These are phyloP conservation scores for Danio kyathit DNA, from an alignment of 2,797 vertebrate species.

Conservation along the genomic window DNA sequence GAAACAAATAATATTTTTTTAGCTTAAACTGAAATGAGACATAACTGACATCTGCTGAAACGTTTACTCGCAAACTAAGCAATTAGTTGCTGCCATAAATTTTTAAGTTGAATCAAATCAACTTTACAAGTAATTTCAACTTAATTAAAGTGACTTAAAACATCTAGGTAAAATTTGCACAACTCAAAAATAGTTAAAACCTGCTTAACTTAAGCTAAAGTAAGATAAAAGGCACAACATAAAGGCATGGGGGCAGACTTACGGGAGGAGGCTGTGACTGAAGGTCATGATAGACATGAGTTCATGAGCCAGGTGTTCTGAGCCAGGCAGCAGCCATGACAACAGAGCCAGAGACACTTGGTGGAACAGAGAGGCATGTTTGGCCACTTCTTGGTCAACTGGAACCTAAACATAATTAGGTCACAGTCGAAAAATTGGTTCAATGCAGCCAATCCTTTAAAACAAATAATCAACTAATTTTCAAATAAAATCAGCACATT, in stretches of 20 bases:
- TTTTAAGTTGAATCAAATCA: too few species aligned
- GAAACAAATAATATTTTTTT: too few species aligned
- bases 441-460: too few species aligned
- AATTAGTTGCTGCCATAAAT: too few species aligned
- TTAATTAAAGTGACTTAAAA: too few species aligned
- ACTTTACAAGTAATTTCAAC: too few species aligned
- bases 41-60: neutral
- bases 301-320: constrained; percentile 87
- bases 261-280: constrained; percentile 91
- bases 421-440: neutral
- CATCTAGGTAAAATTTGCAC: too few species aligned
- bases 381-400: constrained; percentile 74
- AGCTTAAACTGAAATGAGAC: neutral
- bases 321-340: constrained; percentile 90
- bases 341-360: constrained; percentile 86
- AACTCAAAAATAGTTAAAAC: too few species aligned
- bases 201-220: too few species aligned
- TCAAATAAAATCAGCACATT: too few species aligned
- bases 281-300: constrained; percentile 88
- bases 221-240: neutral
- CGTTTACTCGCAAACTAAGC: too few species aligned
- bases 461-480: too few species aligned
- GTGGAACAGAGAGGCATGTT: constrained; percentile 85
- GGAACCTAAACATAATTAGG: constrained; percentile 75
- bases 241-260: constrained; percentile 68